Base-by-base conservation (phyloP, 1,140 invertebrate genomes). In the Aphaenogaster floridana region DNA sequence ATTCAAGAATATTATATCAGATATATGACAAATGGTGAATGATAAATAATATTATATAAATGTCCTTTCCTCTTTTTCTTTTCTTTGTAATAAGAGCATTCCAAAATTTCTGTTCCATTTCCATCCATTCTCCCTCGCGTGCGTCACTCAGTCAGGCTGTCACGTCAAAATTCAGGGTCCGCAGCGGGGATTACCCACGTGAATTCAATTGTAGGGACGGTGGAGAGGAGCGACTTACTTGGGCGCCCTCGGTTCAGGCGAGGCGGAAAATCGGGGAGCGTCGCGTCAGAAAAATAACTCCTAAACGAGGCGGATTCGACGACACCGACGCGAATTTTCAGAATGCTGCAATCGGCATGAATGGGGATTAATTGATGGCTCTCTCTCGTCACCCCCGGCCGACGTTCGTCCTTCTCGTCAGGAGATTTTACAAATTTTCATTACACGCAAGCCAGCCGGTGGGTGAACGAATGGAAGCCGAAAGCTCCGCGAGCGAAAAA, bases 291-390 rank as follows among this genome's bases (percentile, higher is more conserved):
- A 86, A 88, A 88, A 90, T 90, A 89, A 83, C 77, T 86, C 45
- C 57, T 71, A 77, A 90, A 90, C 59, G 87, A 90, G 89, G 78
- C 86, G 69, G 34, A 42, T 36, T 61, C 71, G 84, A 61, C 81
- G 54, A 52, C 39, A 59, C 13, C 28, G 50, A 39, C 66, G 79
- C 68, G 66, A 78, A 90, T 84, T 89, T 87, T 87, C 83, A 83
- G 86, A 91, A 90, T 88, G 61, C 89, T 91, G 88, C 90, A 90
- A 92, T 92, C 89, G 89, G 69, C 86, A 88, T 90, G 91, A 92
- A 92, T 92, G 87, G 88, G 88, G 89, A 92, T 92, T 92, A 91
- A 91, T 92, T 91, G 87, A 87, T 89, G 52, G 89, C 57, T 50
- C 52, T 5, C 52, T 21, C 57, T 13, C 54, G 3, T 34, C 28